Evolutionary conservation across 1,140 invertebrate genomes (phyloP), one percentile per base, ranked within the genome.

Genomic region (Drosophila pseudoananassae): DNA sequence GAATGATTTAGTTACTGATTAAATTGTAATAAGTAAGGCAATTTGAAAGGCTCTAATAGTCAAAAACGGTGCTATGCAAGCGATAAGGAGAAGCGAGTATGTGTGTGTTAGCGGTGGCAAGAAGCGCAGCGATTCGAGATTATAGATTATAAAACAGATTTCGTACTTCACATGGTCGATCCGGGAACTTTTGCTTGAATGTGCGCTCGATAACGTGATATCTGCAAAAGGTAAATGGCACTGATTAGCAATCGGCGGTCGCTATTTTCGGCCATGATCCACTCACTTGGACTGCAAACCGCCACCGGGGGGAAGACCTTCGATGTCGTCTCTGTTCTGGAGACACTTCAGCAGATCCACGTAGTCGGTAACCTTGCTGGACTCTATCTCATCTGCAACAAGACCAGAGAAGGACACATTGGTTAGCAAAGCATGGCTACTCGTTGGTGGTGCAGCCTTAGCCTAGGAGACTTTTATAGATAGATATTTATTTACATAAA

Each of bases 131-230:
- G 46, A 61, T 59, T 52, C 54, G 29, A 63, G 70, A 33, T 54
- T 59, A 89, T 40, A 90, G 71, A 57, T 89, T 80, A 71, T 81
- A 85, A 68, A 90, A 90, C 33, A 90, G 69, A 55, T 91, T 91
- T 75, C 89, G 85, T 91, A 91, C 90, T 91, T 91, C 82, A 85
- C 90, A 91, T 78, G 91, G 70, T 72, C 81, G 66, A 73, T 91
- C 84, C 57, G 91, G 91, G 57, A 71, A 91, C 60, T 84, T 46
- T 71, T 90, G 80, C 69, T 90, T 91, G 64, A 87, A 92, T 79
- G 77, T 90, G 65, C 77, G 83, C 76, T 92, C 84, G 60, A 92
- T 92, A 72, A 92, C 60, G 66, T 85, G 71, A 82, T 91, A 91
- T 84, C 90, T 91, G 73, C 20, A 6, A 74, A 76, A 57, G 46